Base-by-base conservation (phyloP, 2,113 vertebrate species). In the Crotalus viridis region DNA sequence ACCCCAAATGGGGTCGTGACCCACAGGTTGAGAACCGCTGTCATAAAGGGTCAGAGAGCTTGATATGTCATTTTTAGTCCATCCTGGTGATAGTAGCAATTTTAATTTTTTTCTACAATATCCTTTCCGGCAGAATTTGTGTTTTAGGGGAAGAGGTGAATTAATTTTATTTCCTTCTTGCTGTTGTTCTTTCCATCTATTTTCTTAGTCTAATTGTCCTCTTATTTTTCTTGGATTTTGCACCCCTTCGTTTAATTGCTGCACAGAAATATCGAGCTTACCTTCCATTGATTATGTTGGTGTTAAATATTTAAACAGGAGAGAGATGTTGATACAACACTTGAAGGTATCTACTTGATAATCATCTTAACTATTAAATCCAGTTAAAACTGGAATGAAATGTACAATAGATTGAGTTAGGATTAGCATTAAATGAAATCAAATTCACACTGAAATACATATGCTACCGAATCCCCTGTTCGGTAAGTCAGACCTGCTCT, bases 301-400 rank as follows among this genome's bases (percentile, higher is more conserved):
- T 56, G 93, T 93, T 85, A 87, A 96, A 88, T 91, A 87, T 2
- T 51, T 17, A 93, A 61, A 95, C 95, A 94, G 52, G 85, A 89
- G 89, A 90, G 94, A 96, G 94, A 92, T 95, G 96, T 91, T 64
- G 10, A 91, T 24, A 43, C 59, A 59, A 57, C 55, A 93, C 85
- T n/a, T 91, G 95, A 94, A 96, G 93, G 93, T 10, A 0, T 96
- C 93, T 95, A n/a, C 92, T 95, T 94, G 69, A 55, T 94, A 85
- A 92, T 89, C 93, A 13, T 95, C 5, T 89, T 94, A 51, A 55
- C 88, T 95, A n/a, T 85, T 85, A 64, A 19, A 22, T 94, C 54
- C 61, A 4, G 0, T 89, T 91, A 95, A 46, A 19, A 93, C 91
- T 95, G 95, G 95, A 92, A 91, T 95, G 94, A 91, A 26, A 90